A percentile compares a stretch with the other conserved stretches of the same genome.
These are phyloP conservation scores for Verasper variegatus DNA, from an alignment of 2,113 vertebrate species.

Conservation along the genomic window DNA sequence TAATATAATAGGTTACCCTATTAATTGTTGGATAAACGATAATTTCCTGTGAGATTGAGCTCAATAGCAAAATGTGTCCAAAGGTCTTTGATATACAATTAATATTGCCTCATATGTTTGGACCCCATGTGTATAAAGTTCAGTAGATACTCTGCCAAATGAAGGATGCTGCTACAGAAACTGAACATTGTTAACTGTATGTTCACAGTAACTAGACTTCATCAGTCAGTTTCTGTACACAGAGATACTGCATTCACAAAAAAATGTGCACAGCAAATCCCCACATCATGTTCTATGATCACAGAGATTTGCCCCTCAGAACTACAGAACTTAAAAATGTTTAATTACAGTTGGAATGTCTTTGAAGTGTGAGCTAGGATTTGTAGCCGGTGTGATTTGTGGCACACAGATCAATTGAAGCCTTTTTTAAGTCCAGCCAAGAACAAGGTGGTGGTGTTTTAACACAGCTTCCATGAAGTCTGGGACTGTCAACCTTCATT, in stretches of 20 bases:
- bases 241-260: background rate
- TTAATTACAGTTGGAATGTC: background rate
- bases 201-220: background rate
- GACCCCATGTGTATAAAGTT: background rate
- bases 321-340: background rate
- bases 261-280: background rate
- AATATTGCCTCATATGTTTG: background rate
- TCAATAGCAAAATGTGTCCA: background rate
- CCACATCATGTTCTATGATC: background rate
- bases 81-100: too few relatives aligned
- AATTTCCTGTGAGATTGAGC: background rate
- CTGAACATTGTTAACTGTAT: background rate
- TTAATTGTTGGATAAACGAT: background rate
- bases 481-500: background rate
- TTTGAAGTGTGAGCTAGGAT: slow-evolving; percentile 1
- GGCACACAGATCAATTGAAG: background rate
- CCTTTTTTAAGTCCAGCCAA: background rate
- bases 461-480: background rate
- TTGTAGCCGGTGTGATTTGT: background rate
- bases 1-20: background rate
- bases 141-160: background rate
- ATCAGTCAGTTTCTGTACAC: background rate
- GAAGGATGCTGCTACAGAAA: background rate
- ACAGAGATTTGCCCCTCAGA: background rate
- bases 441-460: background rate